These are phyloP conservation scores for Manis crassicaudata DNA, from an alignment of 2,797 vertebrate genomes.

Conservation along the genomic window DNA sequence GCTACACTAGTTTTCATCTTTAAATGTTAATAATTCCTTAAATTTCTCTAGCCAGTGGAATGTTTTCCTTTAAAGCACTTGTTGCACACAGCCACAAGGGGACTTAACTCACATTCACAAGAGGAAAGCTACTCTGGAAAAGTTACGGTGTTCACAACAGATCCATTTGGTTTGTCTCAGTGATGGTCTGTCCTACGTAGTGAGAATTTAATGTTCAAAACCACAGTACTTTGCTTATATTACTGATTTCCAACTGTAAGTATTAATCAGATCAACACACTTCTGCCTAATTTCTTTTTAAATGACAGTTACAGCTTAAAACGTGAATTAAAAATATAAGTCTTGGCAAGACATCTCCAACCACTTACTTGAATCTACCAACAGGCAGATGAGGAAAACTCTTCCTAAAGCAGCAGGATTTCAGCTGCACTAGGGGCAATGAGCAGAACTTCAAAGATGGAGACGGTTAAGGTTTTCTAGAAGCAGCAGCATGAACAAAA, in stretches of 20 bases:
- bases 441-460: not conserved
- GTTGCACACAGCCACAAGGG: conserved; percentile 30
- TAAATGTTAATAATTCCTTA: not conserved
- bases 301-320: not conserved
- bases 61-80: conserved; percentile 18
- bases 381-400: not conserved
- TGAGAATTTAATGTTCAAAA: conserved; percentile 43
- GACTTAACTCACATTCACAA: not conserved
- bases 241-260: not conserved
- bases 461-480: not conserved
- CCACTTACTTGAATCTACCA: not conserved
- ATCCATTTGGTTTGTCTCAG: not conserved
- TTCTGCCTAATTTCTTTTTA: conserved; percentile 43
- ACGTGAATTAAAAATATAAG: not conserved
- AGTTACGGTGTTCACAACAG: not conserved
- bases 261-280: not conserved
- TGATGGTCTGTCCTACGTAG: not conserved
- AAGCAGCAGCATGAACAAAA: not conserved
- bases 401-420: not conserved
- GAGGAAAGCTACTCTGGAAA: not conserved
- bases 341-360: conserved; percentile 8
- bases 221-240: not conserved
- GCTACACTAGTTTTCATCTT: conserved; percentile 6
- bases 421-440: not conserved
- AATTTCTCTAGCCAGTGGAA: not conserved